phyloP scores from a whole-genome alignment of 2,888 invertebrate genomes.

The Sipha maydis region DNA sequence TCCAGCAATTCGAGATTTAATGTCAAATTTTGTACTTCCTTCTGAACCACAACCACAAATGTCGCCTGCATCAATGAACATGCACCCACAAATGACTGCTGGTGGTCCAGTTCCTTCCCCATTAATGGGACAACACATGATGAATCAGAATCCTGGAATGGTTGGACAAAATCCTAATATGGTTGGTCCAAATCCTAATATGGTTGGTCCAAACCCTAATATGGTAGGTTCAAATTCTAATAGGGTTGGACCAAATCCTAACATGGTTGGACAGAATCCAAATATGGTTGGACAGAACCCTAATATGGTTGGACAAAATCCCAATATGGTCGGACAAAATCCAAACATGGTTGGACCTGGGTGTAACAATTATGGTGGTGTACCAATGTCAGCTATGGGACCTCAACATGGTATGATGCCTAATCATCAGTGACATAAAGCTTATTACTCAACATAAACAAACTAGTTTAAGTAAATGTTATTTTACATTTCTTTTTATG shows the following conservation, averaged over 20 bases:
- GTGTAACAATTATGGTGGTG: constrained; percentile 54
- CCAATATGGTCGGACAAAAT: constrained; percentile 48
- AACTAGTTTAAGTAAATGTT: constrained; percentile 14
- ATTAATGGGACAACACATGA: constrained; percentile 59
- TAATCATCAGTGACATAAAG: constrained; percentile 55
- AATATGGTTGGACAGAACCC: constrained; percentile 53
- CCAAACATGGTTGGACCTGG: constrained; percentile 54
- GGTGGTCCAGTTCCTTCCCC: constrained; percentile 58
- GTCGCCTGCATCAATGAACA: constrained; percentile 54
- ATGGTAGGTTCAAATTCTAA: constrained; percentile 45
- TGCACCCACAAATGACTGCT: constrained; percentile 45
- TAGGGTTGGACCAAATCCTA: constrained; percentile 48
- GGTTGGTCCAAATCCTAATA: constrained; percentile 47
- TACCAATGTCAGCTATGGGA: constrained; percentile 58
- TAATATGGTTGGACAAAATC: constrained; percentile 48
- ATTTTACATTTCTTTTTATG: background rate
- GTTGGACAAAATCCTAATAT: constrained; percentile 55
- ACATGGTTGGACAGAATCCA: constrained; percentile 43
- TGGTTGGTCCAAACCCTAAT: constrained; percentile 53
- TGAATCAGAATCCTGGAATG: constrained; percentile 56
- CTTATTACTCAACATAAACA: constrained; percentile 34
- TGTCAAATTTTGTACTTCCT: constrained; percentile 84
- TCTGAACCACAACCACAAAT: constrained; percentile 73
- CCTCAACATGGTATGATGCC: constrained; percentile 60
- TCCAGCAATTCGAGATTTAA: constrained; percentile 88